Conservation (phyloP, 35 echinoderm and acorn worm species). For the Diadema setosum region DNA sequence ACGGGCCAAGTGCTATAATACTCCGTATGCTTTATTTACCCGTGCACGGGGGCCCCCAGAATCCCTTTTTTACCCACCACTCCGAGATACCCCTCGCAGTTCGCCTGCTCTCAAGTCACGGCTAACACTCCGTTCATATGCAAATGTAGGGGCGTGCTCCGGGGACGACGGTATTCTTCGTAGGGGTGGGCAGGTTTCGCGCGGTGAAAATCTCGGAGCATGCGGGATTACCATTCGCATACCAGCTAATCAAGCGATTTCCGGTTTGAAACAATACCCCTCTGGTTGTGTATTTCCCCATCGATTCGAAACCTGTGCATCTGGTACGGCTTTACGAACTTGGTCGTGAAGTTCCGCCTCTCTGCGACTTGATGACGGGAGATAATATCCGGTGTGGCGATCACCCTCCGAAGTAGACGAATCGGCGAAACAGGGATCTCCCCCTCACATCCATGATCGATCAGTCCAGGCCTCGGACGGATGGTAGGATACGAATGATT, state of each 20-base stretch:
- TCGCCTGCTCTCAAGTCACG: conserved; percentile 8
- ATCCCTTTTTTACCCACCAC: conserved; percentile 13
- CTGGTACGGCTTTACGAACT: neutral
- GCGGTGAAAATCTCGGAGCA: neutral
- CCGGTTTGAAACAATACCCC: conserved; percentile 30
- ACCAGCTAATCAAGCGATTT: conserved; percentile 1
- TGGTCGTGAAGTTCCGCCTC: neutral
- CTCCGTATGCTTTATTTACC: conserved; percentile 32
- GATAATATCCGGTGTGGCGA: neutral
- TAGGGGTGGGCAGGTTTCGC: neutral
- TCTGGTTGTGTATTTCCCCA: neutral
- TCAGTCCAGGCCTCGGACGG: neutral
- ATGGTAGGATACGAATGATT: conserved; percentile 29
- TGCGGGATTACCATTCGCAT: neutral
- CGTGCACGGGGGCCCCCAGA: conserved; percentile 5
- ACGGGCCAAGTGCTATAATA: conserved; percentile 25
- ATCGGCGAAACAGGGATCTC: neutral
- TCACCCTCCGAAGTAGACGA: neutral
- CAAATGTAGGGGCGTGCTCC: conserved; percentile 19
- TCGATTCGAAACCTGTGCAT: neutral
- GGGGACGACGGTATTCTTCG: neutral
- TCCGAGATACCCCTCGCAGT: conserved; percentile 1
- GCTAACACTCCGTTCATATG: conserved; percentile 7
- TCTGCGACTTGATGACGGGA: neutral
- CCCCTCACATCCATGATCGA: neutral